Base-by-base conservation (phyloP, 2,113 vertebrate species). In the Acrocephalus arundinaceus region DNA sequence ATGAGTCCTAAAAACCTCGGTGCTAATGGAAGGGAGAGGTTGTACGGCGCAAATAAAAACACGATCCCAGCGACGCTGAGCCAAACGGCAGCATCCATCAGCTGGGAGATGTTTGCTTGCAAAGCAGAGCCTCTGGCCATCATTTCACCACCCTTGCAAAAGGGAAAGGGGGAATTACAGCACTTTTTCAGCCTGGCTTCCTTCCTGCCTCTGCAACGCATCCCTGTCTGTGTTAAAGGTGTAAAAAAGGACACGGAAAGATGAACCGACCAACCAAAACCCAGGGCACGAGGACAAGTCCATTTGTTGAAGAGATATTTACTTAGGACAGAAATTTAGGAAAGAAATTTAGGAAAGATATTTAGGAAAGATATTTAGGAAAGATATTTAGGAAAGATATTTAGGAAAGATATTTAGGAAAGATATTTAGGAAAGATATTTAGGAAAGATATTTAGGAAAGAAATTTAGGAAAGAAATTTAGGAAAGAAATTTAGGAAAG, bases 11-110 rank as follows among this genome's bases (percentile, higher is more conserved):
- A 80, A 80, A 75, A 16, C 85, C 85, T 30, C 0, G n/a, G 75
- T 76, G 67, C 79, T 90, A 86, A 85, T 82, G 92, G 95, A 45
- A 94, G 67, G 78, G 54, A 93, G 79, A 88, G 63, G 72, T n/a
- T 85, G 89, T 59, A 10, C 0, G 52, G 70, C 1, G 0, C 27
- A 13, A 82, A 81, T 87, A 11, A 87, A 87, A 83, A 15, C 7
- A 25, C 3, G 1, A 37, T 58, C 31, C 11, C 0, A 86, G 88
- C 3, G 75, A 46, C 23, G 71, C 86, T 1, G 71, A 16, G 79
- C 4, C 3, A 58, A 66, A 51, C 1, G 41, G 71, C 72, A 88
- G 86, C 86, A 89, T 84, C 89, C 89, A 71, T 80, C 94, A 84
- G 83, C 33, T 33, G 72, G 2, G 83, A 71, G 90, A 3, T 16